Percentiles rank a stretch among this genome's conserved stretches.
Conservation (phyloP, 2,888 invertebrate species). For the Drosophila borborema region DNA sequence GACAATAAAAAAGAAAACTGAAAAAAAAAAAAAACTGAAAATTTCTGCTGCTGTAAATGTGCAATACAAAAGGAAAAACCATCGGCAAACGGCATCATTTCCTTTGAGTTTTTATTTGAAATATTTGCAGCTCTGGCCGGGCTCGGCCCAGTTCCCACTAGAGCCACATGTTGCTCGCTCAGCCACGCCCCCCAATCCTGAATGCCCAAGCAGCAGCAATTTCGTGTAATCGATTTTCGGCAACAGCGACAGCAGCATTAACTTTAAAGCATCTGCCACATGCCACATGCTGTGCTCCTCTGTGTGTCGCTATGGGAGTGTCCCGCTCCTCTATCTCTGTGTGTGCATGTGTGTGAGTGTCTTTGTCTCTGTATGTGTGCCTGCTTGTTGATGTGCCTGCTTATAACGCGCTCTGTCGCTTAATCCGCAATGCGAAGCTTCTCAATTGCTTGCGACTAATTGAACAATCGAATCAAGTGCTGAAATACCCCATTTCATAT, state of each 20-base stretch:
- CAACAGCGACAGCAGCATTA: constrained; percentile 52
- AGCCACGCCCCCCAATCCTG: constrained; percentile 22
- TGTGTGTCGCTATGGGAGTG: not conserved
- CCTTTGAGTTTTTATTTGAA: constrained; percentile 23
- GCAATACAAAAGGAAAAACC: constrained; percentile 20
- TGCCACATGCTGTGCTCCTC: not conserved
- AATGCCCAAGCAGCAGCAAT: not conserved
- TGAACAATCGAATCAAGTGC: constrained; percentile 1
- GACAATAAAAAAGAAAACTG: constrained; percentile 54
- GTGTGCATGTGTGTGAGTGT: not conserved
- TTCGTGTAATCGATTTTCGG: constrained; percentile 67
- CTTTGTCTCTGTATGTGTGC: constrained; percentile 8
- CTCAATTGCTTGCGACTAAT: constrained; percentile 1
- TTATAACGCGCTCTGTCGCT: constrained; percentile 21
- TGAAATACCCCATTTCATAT: not conserved
- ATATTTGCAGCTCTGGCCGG: not conserved
- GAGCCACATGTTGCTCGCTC: constrained; percentile 13
- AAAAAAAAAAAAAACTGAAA: not conserved
- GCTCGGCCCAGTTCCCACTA: not conserved
- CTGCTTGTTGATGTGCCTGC: constrained; percentile 10
- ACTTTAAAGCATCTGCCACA: constrained; percentile 35
- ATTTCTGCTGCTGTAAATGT: no score
- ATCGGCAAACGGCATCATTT: constrained; percentile 30
- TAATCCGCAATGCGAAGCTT: constrained; percentile 18
- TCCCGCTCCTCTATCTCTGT: not conserved